A percentile compares a stretch with the other conserved stretches of the same genome.
phyloP scores from a whole-genome alignment of 2,888 invertebrate genomes.

The Andrena fulva region DNA sequence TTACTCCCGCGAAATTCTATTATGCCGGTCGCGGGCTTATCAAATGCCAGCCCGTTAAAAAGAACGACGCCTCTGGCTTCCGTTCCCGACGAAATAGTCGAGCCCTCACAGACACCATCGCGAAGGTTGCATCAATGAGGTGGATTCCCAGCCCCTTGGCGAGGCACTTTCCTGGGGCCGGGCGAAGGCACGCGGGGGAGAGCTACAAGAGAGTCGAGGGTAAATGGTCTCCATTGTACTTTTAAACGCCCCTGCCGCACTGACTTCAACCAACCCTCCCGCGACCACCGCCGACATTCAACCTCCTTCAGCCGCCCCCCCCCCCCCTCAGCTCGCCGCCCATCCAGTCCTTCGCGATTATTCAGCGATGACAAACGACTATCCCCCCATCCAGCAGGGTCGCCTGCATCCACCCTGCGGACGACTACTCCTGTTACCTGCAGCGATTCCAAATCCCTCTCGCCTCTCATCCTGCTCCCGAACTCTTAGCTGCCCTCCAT shows the following conservation, averaged over 20 bases:
- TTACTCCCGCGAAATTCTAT: slow-evolving; percentile 34
- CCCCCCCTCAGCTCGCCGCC: slow-evolving; percentile 25
- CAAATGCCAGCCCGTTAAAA: slow-evolving; percentile 30
- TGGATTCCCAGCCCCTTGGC: slow-evolving; percentile 52
- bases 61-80: slow-evolving; percentile 12
- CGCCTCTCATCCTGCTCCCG: not conserved
- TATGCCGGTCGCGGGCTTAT: slow-evolving; percentile 35
- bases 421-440: slow-evolving; percentile 57
- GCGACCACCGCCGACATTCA: slow-evolving; percentile 44
- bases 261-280: slow-evolving; percentile 52
- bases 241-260: slow-evolving; percentile 75
- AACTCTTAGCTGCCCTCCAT: slow-evolving; percentile 6
- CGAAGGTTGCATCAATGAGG: slow-evolving; percentile 54
- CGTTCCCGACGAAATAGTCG: slow-evolving; percentile 33
- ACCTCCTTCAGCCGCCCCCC: slow-evolving; percentile 40
- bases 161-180: slow-evolving; percentile 49
- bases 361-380: slow-evolving; percentile 81
- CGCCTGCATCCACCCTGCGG: slow-evolving; percentile 48
- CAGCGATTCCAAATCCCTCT: slow-evolving; percentile 50
- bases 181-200: slow-evolving; percentile 43
- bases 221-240: slow-evolving; percentile 81
- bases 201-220: slow-evolving; percentile 72
- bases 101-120: slow-evolving; percentile 26
- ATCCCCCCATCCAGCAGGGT: slow-evolving; percentile 70
- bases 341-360: slow-evolving; percentile 75